Conservation (phyloP, 2,797 vertebrate species). For the Chloroceryle inda region DNA sequence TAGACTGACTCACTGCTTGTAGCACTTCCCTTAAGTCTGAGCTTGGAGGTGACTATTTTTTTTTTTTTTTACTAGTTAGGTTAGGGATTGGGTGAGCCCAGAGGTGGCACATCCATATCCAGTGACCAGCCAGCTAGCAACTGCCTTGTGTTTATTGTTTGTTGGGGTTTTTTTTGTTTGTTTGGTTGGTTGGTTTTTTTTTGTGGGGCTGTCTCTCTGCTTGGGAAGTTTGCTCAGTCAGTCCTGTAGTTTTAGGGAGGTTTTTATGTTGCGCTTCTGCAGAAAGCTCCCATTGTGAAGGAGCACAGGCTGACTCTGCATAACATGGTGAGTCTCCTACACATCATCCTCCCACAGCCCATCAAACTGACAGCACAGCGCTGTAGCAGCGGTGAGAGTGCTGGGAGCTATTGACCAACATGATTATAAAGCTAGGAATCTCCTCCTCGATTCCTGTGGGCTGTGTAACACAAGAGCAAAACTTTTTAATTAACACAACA, state of each 20-base stretch:
- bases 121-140: background rate
- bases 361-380: background rate
- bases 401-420: constrained; percentile 42
- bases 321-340: background rate
- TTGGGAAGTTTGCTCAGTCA: background rate
- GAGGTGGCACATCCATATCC: background rate
- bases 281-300: constrained; percentile 56
- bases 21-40: constrained; percentile 2
- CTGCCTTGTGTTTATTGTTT: background rate
- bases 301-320: constrained; percentile 34
- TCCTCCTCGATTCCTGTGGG: constrained; percentile 59
- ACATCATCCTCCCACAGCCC: constrained; percentile 48
- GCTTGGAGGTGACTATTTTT: constrained; percentile 15
- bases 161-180: background rate
- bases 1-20: constrained; percentile 63
- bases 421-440: constrained; percentile 16
- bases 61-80: background rate
- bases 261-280: background rate
- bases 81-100: background rate
- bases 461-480: constrained; percentile 16
- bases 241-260: constrained; percentile 3
- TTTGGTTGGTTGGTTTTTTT: background rate
- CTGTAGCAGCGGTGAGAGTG: background rate
- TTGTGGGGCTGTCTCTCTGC: background rate
- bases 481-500: constrained; percentile 52